These are phyloP conservation scores for Scaptomyza reducta DNA, from an alignment of 2,888 invertebrate species.

Conservation along the genomic window DNA sequence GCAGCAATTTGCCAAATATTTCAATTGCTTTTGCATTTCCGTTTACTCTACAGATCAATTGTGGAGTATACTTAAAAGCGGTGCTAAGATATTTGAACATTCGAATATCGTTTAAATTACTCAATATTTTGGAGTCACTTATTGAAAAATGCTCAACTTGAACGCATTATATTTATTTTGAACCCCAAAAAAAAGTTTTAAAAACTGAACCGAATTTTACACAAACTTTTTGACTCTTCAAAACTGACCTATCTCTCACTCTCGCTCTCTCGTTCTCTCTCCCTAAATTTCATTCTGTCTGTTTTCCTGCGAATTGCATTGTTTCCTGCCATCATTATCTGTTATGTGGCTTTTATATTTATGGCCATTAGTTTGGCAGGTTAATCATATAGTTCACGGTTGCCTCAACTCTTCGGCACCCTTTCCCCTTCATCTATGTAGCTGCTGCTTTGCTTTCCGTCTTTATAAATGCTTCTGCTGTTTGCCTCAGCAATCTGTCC, in stretches of 20 bases:
- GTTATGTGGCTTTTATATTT: constrained; percentile 35
- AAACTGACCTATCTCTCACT: background rate
- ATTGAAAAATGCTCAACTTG: too few relatives aligned
- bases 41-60: background rate
- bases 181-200: too few relatives aligned
- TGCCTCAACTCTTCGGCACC: background rate
- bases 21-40: constrained; percentile 6
- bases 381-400: constrained; percentile 55
- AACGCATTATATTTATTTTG: too few relatives aligned
- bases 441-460: constrained; percentile 22
- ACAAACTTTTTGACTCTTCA: background rate
- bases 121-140: too few relatives aligned
- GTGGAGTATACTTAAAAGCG: background rate
- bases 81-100: background rate
- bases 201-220: too few relatives aligned
- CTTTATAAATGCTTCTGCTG: constrained; percentile 23
- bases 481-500: constrained; percentile 57
- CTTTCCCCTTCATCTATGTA: background rate
- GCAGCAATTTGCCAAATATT: constrained; percentile 28
- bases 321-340: constrained; percentile 1
- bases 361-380: constrained; percentile 54
- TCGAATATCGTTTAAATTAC: background rate
- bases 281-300: background rate
- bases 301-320: background rate
- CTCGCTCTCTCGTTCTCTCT: too few relatives aligned